These are phyloP conservation scores for Platalea minor DNA, from an alignment of 2,797 vertebrate genomes.

Conservation along the genomic window DNA sequence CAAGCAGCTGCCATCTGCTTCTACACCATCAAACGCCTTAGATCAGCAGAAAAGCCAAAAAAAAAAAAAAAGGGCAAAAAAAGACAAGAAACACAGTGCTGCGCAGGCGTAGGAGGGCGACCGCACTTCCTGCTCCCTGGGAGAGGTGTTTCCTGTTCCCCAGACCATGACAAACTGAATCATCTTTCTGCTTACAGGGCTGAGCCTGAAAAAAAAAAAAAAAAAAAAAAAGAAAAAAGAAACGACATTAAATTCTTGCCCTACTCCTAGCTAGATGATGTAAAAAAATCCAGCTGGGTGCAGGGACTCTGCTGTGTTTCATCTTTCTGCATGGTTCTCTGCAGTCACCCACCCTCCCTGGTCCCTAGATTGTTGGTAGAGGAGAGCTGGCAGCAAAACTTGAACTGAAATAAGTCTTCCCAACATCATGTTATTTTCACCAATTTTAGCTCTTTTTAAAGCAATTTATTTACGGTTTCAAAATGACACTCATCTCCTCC, in stretches of 20 bases:
- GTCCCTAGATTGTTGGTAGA: not conserved
- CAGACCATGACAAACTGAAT: conserved; percentile 5
- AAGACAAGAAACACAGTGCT: not conserved
- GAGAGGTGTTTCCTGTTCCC: conserved; percentile 63
- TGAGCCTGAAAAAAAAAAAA: not conserved
- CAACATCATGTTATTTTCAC: not conserved
- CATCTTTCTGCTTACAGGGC: not conserved
- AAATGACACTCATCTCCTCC: fast-evolving
- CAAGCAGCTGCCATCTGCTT: not conserved
- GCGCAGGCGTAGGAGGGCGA: not conserved
- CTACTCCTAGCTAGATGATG: not conserved
- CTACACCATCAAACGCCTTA: not conserved
- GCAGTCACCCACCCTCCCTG: not conserved
- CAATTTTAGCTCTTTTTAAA: not conserved
- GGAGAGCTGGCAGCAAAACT: not conserved
- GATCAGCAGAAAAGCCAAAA: not conserved
- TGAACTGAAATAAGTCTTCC: not conserved
- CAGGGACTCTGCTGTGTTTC: not conserved
- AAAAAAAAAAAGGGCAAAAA: not conserved
- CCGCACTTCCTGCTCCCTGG: conserved; percentile 62
- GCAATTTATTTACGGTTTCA: not conserved
- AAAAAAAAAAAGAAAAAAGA: too few species aligned
- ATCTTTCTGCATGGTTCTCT: not conserved
- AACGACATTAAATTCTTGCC: not conserved
- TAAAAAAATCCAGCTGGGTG: not conserved